These are phyloP conservation scores for Zygogramma bicolorata DNA, from an alignment of 2,888 invertebrate species.

Conservation along the genomic window DNA sequence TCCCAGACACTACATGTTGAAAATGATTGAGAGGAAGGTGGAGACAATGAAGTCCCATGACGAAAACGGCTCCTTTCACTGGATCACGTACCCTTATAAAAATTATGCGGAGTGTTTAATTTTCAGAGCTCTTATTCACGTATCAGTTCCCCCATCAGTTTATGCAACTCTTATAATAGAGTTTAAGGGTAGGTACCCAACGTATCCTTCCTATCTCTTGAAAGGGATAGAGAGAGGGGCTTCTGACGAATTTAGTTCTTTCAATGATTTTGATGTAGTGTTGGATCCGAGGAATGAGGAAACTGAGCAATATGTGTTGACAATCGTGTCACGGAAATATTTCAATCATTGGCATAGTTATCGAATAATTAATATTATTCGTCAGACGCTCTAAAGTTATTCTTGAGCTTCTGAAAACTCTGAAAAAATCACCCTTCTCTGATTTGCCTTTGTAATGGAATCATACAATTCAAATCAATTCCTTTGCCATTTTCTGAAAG, in stretches of 20 bases:
- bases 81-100: background rate
- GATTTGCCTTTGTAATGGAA: background rate
- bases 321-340: too few species aligned
- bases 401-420: too few species aligned
- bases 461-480: background rate
- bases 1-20: too few species aligned
- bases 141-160: slow-evolving; percentile 7
- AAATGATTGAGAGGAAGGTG: background rate
- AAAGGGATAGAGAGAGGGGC: too few species aligned
- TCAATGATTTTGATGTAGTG: too few species aligned
- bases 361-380: too few species aligned
- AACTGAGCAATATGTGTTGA: too few species aligned
- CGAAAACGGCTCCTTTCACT: background rate
- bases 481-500: background rate
- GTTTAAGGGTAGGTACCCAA: background rate
- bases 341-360: too few species aligned
- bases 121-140: background rate
- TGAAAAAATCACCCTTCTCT: too few species aligned
- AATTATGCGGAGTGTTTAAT: background rate
- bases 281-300: too few species aligned
- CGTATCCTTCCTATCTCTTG: too few species aligned
- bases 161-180: background rate
- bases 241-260: background rate
- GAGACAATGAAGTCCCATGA: background rate
- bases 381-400: too few species aligned